Evolutionary conservation across 2,797 vertebrate species (phyloP), one percentile per base, ranked within the genome.

Genomic region (Geotrypetes seraphini): DNA sequence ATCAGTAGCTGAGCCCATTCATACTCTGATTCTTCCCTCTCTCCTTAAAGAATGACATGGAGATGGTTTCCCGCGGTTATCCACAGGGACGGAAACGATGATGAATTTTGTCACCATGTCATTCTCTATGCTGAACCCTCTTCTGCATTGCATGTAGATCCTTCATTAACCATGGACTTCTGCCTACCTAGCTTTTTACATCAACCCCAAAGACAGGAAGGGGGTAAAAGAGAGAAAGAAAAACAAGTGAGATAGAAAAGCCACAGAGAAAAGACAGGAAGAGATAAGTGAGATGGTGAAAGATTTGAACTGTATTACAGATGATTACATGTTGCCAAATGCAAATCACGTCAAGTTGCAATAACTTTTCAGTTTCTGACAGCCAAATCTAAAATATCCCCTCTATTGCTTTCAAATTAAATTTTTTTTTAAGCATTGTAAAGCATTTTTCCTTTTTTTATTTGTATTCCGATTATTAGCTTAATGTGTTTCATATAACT

Each of bases 381-480:
- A 40, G 47, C 35, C 47, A 56, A 28, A 43, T 22, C 21, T 31
- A 36, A 57, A 57, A 52, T 36, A 47, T 38, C 46, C 43, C 41
- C 46, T 55, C 34, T 4, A 33, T 17, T 40, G 51, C 37, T 58
- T 59, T 59, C 38, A 53, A 39, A 65, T 61, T 50, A 57, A 47
- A 18, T 38, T 28, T 38, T 47, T 18, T 38, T 28, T 38, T 16
- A 22, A 65, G 33, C 33, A 51, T 28, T 1, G 4, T 40, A 54
- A 24, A 30, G 13, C 46, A 22, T 36, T 63, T 57, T 53, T 43
- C 30, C 28, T 39, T 52, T 36, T 8, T 27, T 31, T 48, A 48
- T 51, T 60, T 47, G 68, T 53, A 47, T 53, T 39, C 4, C 9
- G 47, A 60, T n/a, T 60, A 60, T 53, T 64, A 61, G 58, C 38